Base-by-base conservation (phyloP, 2,113 vertebrate species). In the Perca schrenkii region DNA sequence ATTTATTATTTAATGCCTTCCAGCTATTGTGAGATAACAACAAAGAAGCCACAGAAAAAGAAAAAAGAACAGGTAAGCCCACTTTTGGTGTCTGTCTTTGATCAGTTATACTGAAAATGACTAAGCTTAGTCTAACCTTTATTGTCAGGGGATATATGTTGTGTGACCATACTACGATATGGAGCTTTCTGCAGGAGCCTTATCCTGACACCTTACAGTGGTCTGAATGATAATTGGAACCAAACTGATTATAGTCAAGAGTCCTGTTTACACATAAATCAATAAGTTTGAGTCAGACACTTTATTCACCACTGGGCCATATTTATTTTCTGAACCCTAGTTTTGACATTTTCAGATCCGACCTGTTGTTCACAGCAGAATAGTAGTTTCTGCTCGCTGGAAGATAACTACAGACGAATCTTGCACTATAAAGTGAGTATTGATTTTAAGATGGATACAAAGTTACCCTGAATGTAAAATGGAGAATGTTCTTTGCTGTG, bases 321-420 rank as follows among this genome's bases (percentile, higher is more conserved):
- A 47, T 64, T 21, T 0, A 34, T 15, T 58, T 43, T 69, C 10
- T 69, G 21, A 73, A 6, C 19, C 7, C 3, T 46, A 21, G 1
- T 78, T 63, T 77, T 84, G 6, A 82, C 47, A 22, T 16, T 89
- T 95, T 52, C 90, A 97, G 96, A 95, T 97, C 89, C 93, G 74
- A 81, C 95, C 95, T 15, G 94, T 96, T 90, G 93, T 96, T 84
- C 96, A 95, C 65, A 96, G 94, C 85, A 90, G 86, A 83, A 92
- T 96, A 66, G 31, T 74, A 54, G 95, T 94, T 82, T 91, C 94
- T 88, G 96, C 96, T 91, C 94, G 92, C 90, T 97, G 96, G 95
- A 91, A 90, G 43, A 94, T 82, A 57, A 79, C 82, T 25, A 85
- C 60, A 21, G 94, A 95, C 52, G 93, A 95, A n/a, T 86, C 92